A percentile compares a stretch with the other conserved stretches of the same genome.
phyloP scores from a whole-genome alignment of 2,797 vertebrate species.

The Melanitta fusca region DNA sequence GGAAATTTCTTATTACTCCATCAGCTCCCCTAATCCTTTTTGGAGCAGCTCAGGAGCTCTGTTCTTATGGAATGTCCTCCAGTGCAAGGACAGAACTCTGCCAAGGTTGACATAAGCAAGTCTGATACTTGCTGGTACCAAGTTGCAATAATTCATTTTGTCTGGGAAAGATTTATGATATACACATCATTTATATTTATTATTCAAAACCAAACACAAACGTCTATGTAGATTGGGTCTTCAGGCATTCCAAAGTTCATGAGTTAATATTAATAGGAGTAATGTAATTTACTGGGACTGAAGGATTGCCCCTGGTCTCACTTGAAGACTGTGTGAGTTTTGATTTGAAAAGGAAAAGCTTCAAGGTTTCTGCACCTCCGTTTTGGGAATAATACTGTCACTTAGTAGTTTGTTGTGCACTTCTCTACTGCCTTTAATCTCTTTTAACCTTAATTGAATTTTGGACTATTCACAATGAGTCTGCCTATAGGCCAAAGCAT shows the following conservation, averaged over 20 bases:
- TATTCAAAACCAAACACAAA: not conserved
- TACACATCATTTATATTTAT: not conserved
- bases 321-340: not conserved
- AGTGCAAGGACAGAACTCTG: not conserved
- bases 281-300: not conserved
- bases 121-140: not conserved
- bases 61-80: not conserved
- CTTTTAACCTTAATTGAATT: not conserved
- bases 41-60: not conserved
- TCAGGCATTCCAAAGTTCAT: not conserved
- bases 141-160: not conserved
- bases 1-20: conserved; percentile 10
- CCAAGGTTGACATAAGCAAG: not conserved
- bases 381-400: not conserved
- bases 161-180: not conserved
- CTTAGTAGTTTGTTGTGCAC: fast-evolving
- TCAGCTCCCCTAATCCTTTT: conserved; percentile 19
- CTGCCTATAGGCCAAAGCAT: fast-evolving
- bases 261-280: not conserved
- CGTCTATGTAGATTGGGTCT: not conserved
- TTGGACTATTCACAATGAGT: not conserved
- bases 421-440: not conserved
- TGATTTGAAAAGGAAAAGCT: not conserved
- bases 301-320: not conserved
- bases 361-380: not conserved